Conservation (phyloP, 2,113 vertebrate genomes). For the Chlamydotis undulata region DNA sequence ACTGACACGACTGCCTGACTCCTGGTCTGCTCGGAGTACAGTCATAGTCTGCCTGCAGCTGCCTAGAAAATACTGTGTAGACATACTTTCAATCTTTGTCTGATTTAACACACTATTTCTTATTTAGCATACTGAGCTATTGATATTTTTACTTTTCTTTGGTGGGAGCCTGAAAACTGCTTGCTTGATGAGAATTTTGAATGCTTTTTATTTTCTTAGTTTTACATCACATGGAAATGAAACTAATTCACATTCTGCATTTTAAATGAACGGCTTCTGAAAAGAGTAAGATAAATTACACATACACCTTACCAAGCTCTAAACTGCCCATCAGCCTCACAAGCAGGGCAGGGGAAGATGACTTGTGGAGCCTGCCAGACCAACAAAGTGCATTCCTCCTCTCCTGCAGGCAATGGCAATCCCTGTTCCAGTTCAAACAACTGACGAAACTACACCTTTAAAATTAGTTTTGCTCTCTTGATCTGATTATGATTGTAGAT, state of each 20-base stretch:
- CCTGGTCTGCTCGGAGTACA: not conserved
- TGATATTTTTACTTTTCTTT: not conserved
- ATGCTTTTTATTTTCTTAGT: not conserved
- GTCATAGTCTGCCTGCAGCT: not conserved
- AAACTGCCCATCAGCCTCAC: not conserved
- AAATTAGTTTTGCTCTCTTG: not conserved
- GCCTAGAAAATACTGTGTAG: not conserved
- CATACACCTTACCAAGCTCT: not conserved
- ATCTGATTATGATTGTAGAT: not conserved
- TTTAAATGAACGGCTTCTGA: not conserved
- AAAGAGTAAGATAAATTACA: not conserved
- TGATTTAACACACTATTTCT: not conserved
- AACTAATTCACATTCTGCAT: not conserved
- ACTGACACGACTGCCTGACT: fast-evolving
- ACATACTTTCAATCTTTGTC: not conserved
- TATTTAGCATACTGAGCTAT: not conserved
- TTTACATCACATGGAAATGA: not conserved
- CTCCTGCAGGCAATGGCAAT: not conserved
- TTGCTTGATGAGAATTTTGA: not conserved
- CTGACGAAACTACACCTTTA: not conserved
- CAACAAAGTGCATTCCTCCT: not conserved
- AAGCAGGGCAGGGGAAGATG: not conserved
- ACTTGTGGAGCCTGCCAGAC: not conserved
- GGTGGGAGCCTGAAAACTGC: not conserved
- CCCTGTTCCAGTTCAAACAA: not conserved